Evolutionary conservation across 1,140 invertebrate genomes (phyloP), one percentile per base, ranked within the genome.

Genomic region (Ceratosolen solmsi): DNA sequence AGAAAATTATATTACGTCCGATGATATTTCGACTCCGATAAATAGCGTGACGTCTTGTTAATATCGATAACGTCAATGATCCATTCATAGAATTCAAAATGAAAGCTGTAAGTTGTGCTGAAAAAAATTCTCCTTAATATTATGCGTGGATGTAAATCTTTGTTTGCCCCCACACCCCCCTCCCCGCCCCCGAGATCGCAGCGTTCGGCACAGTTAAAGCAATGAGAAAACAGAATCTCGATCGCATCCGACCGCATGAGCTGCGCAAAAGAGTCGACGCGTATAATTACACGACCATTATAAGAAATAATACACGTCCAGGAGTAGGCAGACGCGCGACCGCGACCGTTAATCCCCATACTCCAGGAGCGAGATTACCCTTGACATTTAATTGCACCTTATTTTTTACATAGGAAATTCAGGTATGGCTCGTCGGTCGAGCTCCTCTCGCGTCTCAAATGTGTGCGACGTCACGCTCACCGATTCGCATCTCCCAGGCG

Each of bases 321-420:
- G 75, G 60, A 65, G 41, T 27, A 33, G 33, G 38, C 20, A 25
- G 36, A 46, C 36, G 60, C 1, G 60, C n/a, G 8, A 1, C 33
- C 0, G 33, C n/a, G 65, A 79, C 46, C 22, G 20, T 73, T 63
- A 63, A 73, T 63, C 27, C 36, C 54, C 54, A 73, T 80, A 80
- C 8, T 17, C 27, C 49, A 63, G 9, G 76, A 75, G 17, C 51
- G 22, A n/a, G 33, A 70, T 79, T 65, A 63, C 20, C 7, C 41
- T n/a, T 22, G 51, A 33, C 25, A 9, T 49, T 63, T 80, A 73
- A 80, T 80, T 74, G 79, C 70, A 63, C 38, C 27, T 74, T 73
- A 80, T 73, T 73, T 73, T 73, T 72, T 51, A 46, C n/a, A 3
- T 33, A 33, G 33, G 33, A 71, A 58, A 72, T 72, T 71, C 46